These are phyloP conservation scores for Amphiprion ocellaris DNA, from an alignment of 2,113 vertebrate genomes.

Conservation along the genomic window DNA sequence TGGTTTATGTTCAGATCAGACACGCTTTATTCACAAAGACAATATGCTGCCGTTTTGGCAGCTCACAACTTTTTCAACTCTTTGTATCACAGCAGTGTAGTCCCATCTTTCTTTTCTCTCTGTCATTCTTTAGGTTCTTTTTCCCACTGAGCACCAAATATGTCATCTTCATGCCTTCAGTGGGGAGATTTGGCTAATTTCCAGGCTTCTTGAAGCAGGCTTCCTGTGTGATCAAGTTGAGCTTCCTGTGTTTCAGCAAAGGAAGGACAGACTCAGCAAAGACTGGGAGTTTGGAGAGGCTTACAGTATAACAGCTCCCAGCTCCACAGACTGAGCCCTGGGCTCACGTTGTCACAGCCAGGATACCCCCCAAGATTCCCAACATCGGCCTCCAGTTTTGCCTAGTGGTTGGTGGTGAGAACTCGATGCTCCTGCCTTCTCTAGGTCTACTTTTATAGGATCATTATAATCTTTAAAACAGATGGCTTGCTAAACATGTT, in stretches of 20 bases:
- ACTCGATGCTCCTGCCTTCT: not conserved
- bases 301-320: slow-evolving; percentile 41
- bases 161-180: slow-evolving; percentile 30
- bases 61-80: slow-evolving; percentile 22
- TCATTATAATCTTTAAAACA: slow-evolving; percentile 45
- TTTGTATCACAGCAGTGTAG: not conserved
- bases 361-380: slow-evolving; percentile 35
- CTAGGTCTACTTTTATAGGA: slow-evolving; percentile 26
- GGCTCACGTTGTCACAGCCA: slow-evolving; percentile 40
- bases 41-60: slow-evolving; percentile 62
- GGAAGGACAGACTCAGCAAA: slow-evolving; percentile 61
- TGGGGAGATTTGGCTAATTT: slow-evolving; percentile 38
- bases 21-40: slow-evolving; percentile 54
- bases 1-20: slow-evolving; percentile 51
- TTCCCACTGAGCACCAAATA: slow-evolving; percentile 19
- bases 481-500: slow-evolving; percentile 41
- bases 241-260: slow-evolving; percentile 73
- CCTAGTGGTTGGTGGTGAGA: slow-evolving; percentile 7
- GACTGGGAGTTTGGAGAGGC: slow-evolving; percentile 29
- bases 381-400: slow-evolving; percentile 3
- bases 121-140: slow-evolving; percentile 10
- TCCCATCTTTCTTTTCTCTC: not conserved
- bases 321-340: slow-evolving; percentile 32
- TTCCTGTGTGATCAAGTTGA: slow-evolving; percentile 66
- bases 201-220: slow-evolving; percentile 46